Conservation (phyloP, 2,888 invertebrate genomes). For the Drosophila neonasuta region DNA sequence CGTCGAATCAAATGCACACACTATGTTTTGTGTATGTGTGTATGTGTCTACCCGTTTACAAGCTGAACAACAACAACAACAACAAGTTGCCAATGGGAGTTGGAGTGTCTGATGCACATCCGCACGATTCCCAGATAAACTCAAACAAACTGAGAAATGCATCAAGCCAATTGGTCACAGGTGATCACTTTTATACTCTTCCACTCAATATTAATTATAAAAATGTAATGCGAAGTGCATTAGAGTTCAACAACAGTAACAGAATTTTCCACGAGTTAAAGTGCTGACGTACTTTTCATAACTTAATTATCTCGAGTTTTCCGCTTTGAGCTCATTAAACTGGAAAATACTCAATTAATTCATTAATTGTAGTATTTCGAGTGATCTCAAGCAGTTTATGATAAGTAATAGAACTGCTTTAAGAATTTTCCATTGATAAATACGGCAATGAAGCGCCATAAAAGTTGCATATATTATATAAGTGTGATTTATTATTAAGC, state of each 20-base stretch:
- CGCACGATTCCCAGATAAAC: slow-evolving; percentile 47
- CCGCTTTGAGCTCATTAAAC: too few relatives aligned
- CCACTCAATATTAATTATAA: background rate
- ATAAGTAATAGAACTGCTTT: background rate
- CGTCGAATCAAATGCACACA: too few relatives aligned
- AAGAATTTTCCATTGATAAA: background rate
- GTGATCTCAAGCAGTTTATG: background rate
- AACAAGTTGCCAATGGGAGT: slow-evolving; percentile 7
- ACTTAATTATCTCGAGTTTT: background rate
- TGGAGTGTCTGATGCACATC: slow-evolving; percentile 33
- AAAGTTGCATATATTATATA: too few relatives aligned
- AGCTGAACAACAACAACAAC: slow-evolving; percentile 8
- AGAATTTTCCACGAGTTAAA: background rate
- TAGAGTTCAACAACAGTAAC: background rate
- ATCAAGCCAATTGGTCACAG: slow-evolving; percentile 4
- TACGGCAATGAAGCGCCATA: background rate
- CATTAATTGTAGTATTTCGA: too few relatives aligned
- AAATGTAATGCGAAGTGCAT: background rate
- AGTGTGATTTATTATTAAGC: too few relatives aligned
- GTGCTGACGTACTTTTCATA: background rate
- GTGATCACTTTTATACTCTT: slow-evolving; percentile 22
- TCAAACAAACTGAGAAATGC: slow-evolving; percentile 11
- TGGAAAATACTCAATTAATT: too few relatives aligned
- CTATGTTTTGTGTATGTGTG: too few relatives aligned
- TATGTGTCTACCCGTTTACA: slow-evolving; percentile 4